Conservation (phyloP, 2,113 vertebrate species). For the Pungitius pungitius region DNA sequence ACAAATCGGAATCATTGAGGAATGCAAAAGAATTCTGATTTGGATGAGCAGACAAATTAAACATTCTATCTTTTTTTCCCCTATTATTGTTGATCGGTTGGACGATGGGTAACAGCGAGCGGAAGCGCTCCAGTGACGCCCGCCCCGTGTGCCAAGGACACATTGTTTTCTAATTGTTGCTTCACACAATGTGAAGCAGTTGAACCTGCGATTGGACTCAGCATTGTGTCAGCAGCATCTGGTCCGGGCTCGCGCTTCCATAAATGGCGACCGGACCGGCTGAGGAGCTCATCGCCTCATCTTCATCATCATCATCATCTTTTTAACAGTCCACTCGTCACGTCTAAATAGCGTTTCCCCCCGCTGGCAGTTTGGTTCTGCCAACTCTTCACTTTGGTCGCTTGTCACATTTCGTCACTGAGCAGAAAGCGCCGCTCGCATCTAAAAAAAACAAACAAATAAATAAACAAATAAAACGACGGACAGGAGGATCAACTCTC, state of each 20-base stretch:
- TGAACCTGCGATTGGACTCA: constrained; percentile 59
- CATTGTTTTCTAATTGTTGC: constrained; percentile 66
- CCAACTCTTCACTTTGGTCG: no score
- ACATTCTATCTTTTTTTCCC: background rate
- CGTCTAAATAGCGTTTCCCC: background rate
- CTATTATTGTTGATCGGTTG: background rate
- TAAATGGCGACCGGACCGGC: background rate
- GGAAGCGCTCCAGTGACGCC: constrained; percentile 38
- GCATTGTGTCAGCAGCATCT: constrained; percentile 47
- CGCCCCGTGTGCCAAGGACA: constrained; percentile 41
- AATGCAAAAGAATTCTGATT: background rate
- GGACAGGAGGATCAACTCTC: constrained; percentile 13
- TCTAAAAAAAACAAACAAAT: background rate
- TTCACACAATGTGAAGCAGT: constrained; percentile 59
- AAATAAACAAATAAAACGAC: background rate
- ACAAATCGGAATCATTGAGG: background rate
- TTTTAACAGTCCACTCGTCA: no score
- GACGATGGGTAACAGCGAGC: constrained; percentile 36
- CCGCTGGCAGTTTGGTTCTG: constrained; percentile 1
- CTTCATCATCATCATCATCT: no score
- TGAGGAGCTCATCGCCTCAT: background rate
- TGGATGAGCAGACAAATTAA: background rate
- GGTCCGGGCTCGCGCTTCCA: constrained; percentile 26
- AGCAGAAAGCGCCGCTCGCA: constrained; percentile 11
- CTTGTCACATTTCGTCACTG: background rate